A percentile compares a stretch with the other conserved stretches of the same genome.
These are phyloP conservation scores for Sisyra nigra DNA, from an alignment of 2,888 invertebrate genomes.

Conservation along the genomic window DNA sequence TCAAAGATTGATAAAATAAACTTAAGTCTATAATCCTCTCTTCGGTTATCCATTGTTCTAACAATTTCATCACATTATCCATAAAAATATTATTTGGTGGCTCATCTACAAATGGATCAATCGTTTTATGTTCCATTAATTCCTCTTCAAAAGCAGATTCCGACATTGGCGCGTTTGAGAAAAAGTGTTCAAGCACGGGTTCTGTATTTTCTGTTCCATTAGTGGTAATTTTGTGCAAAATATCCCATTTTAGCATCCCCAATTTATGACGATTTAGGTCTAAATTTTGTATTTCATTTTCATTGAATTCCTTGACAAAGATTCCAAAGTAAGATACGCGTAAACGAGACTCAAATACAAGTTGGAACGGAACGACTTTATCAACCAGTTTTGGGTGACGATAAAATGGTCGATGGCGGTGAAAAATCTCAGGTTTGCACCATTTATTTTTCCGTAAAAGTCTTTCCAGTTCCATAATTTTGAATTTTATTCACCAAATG, in stretches of 20 bases:
- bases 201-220: neutral
- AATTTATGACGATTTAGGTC: constrained; percentile 18
- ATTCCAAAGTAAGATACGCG: constrained; percentile 18
- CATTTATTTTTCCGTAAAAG: neutral
- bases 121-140: too few relatives aligned
- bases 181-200: neutral
- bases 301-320: constrained; percentile 19
- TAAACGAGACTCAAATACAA: constrained; percentile 14
- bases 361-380: constrained; percentile 14
- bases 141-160: neutral
- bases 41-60: constrained; percentile 17
- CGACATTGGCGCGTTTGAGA: neutral
- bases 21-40: constrained; percentile 17
- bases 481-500: neutral
- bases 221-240: constrained; percentile 7
- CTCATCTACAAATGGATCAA: too few relatives aligned
- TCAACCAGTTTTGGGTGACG: neutral
- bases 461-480: neutral
- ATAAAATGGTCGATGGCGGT: neutral
- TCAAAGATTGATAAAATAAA: constrained; percentile 16
- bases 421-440: neutral
- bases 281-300: constrained; percentile 16
- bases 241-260: constrained; percentile 16
- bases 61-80: constrained; percentile 15
- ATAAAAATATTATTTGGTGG: constrained; percentile 16